Base-by-base conservation (phyloP, 2,888 invertebrate species). In the Philereme vetulata region DNA sequence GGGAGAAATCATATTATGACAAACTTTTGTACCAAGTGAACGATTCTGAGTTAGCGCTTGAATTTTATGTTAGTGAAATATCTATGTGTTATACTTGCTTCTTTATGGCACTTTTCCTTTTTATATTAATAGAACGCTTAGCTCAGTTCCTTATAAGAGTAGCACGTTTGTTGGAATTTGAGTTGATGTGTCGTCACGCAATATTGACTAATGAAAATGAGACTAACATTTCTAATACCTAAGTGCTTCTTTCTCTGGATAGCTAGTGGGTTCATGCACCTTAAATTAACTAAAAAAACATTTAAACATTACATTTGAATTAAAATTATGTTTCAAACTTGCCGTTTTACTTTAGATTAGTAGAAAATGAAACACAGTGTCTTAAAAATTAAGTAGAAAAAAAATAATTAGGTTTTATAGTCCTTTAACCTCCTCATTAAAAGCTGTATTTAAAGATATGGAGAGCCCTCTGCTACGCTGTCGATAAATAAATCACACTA, bases 141-240 rank as follows among this genome's bases (percentile, higher is more conserved):
- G 61, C 72, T 21, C 71, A 80, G 10, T 79, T 77, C 46, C 56
- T 80, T 1, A 72, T 80, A 5, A 71, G 66, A 1, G 71, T 88
- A 4, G 86, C 88, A 35, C 72, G 82, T 5, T 64, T 88, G 42
- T 58, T 90, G 2, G 90, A 90, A 56, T 89, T 83, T 64, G 88
- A 90, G 62, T 47, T 86, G 0, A 88, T 86, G 88, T 89, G 88
- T 59, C 71, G 88, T 61, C 72, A 86, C 68, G 79, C 87, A 0
- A 79, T 89, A 63, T 65, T 88, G 45, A 74, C 70, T 0, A 78
- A 60, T 68, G 81, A 82, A 5, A 69, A 71, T 45, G 53, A 43
- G 0, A 67, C 68, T 4, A 64, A 74, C 51, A 61, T 69, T 4
- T 74, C 76, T 8, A 48, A 40, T 9, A 40, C 44, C 7, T 48